Evolutionary conservation across 2,888 invertebrate genomes (phyloP).

Genomic region (Chromoteleia sp.): DNA sequence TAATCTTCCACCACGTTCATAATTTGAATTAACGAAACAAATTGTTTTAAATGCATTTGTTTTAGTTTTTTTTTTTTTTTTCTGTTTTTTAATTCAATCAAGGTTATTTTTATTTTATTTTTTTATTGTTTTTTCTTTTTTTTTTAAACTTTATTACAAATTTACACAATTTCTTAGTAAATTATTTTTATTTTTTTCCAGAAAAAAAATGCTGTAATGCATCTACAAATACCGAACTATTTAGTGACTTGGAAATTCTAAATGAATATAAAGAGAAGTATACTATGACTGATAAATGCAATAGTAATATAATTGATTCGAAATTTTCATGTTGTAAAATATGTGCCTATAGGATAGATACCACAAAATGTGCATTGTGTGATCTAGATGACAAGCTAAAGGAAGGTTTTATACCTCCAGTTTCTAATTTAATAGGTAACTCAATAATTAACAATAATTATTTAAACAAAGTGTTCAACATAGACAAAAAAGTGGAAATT

Average conservation of each 20-base stretch:
- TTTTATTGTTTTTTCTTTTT: too few relatives aligned
- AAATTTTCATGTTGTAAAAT: conserved; percentile 15
- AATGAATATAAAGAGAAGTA: not conserved
- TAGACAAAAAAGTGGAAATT: too few relatives aligned
- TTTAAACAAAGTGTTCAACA: too few relatives aligned
- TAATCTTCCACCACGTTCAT: too few relatives aligned
- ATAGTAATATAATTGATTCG: not conserved
- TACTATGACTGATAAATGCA: conserved; percentile 2
- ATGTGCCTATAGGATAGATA: conserved; percentile 15
- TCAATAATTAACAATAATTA: too few relatives aligned
- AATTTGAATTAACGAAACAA: too few relatives aligned
- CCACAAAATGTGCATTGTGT: conserved; percentile 21
- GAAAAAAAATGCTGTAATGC: not conserved
- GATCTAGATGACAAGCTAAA: conserved; percentile 18
- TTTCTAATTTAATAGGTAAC: conserved; percentile 28
- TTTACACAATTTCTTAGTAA: too few relatives aligned
- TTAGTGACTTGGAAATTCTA: not conserved
- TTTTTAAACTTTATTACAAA: too few relatives aligned
- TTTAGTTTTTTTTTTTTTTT: too few relatives aligned
- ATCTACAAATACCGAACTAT: not conserved
- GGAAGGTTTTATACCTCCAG: conserved; percentile 1
- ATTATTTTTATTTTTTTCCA: not conserved
- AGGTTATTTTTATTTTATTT: too few relatives aligned
- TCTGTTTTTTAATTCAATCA: too few relatives aligned
- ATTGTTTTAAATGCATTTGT: too few relatives aligned